Evolutionary conservation across 2,113 vertebrate species (phyloP).

Genomic region (Hippocampus guttulatus): DNA sequence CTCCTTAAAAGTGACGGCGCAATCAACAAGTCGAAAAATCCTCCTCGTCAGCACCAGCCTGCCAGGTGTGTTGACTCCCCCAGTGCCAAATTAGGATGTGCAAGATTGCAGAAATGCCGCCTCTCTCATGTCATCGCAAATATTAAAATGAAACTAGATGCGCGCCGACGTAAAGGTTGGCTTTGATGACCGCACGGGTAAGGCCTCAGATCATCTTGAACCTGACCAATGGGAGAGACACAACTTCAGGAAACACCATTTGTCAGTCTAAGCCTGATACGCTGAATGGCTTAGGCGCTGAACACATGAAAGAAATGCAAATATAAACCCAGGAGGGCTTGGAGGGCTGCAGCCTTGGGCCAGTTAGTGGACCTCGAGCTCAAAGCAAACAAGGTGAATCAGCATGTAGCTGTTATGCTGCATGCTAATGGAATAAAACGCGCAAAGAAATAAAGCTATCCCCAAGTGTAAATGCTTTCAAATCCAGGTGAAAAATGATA

Average conservation of each 20-base stretch:
- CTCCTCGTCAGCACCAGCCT: constrained; percentile 84
- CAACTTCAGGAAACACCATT: constrained; percentile 16
- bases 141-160: constrained; percentile 49
- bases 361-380: no score
- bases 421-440: no score
- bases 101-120: constrained; percentile 78
- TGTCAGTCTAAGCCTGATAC: constrained; percentile 11
- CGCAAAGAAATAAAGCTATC: no score
- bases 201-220: constrained; percentile 13
- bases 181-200: constrained; percentile 25
- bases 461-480: no score
- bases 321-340: no score
- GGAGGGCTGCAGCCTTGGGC: no score
- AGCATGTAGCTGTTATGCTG: no score
- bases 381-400: no score
- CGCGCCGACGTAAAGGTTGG: constrained; percentile 25
- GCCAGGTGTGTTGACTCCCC: constrained; percentile 90
- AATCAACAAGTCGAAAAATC: constrained; percentile 81
- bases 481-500: no score
- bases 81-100: constrained; percentile 82
- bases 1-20: constrained; percentile 67
- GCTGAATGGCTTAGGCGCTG: no score
- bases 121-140: constrained; percentile 70
- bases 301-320: no score
- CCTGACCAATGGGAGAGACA: constrained; percentile 16